Percentiles rank a stretch among this genome's conserved stretches.
Evolutionary conservation across 2,113 vertebrate genomes (phyloP).

Genomic region (Erythrocercus mccallii): DNA sequence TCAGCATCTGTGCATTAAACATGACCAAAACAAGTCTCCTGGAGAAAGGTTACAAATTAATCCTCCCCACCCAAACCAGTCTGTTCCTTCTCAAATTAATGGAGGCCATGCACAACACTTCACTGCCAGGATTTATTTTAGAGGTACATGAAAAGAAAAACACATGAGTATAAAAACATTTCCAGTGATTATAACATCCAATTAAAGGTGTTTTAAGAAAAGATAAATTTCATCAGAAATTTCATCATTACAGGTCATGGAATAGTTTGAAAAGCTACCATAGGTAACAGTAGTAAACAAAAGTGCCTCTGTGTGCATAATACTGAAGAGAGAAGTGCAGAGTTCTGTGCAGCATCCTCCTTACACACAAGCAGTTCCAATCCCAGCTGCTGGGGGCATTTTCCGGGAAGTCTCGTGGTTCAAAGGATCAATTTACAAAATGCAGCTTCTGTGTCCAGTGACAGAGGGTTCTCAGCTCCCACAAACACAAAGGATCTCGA

Average conservation of each 20-base stretch:
- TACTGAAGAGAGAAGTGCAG: not conserved
- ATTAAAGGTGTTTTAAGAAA: conserved; percentile 39
- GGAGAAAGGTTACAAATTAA: not conserved
- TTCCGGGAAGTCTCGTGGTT: conserved; percentile 10
- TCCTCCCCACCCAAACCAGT: not conserved
- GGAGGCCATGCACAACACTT: not conserved
- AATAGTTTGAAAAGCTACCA: conserved; percentile 42
- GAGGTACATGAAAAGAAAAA: conserved; percentile 28
- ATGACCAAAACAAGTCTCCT: not conserved
- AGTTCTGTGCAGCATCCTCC: conserved; percentile 3
- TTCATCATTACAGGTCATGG: conserved; percentile 16
- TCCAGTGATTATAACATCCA: conserved; percentile 42
- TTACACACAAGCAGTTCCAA: not conserved
- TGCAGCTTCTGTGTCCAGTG: conserved; percentile 21
- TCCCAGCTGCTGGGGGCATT: conserved; percentile 27
- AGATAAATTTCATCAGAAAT: conserved; percentile 48
- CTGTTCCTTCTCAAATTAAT: not conserved
- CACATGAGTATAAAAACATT: conserved; percentile 49
- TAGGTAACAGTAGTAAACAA: conserved; percentile 40
- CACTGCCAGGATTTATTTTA: conserved; percentile 51
- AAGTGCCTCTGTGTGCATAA: conserved; percentile 50
- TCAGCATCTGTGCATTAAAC: not conserved
- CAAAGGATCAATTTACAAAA: conserved; percentile 42
- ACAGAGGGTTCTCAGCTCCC: not conserved
- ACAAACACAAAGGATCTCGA: not conserved